Evolutionary conservation across 2,113 vertebrate species (phyloP).

Genomic region (Hassar affinis): DNA sequence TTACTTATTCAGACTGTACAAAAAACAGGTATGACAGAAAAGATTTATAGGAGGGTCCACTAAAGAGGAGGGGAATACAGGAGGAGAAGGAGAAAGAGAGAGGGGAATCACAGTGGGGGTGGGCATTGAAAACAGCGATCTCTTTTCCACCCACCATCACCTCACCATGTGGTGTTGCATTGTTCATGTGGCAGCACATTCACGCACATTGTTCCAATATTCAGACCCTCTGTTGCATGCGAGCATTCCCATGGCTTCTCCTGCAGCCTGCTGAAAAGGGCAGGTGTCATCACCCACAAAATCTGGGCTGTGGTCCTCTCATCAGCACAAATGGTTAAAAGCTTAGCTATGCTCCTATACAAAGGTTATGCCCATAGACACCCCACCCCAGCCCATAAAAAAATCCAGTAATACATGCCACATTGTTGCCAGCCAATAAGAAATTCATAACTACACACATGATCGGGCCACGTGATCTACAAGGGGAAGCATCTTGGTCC

Average conservation of each 20-base stretch:
- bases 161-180: conserved; percentile 49
- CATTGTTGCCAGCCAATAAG: conserved; percentile 60
- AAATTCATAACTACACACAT: conserved; percentile 59
- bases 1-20: conserved; percentile 20
- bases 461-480: conserved; percentile 68
- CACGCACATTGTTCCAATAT: conserved; percentile 44
- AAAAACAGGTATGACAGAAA: conserved; percentile 30
- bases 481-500: conserved; percentile 62
- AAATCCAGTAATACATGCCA: conserved; percentile 41
- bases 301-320: conserved; percentile 34
- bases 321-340: conserved; percentile 22
- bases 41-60: conserved; percentile 18
- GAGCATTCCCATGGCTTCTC: conserved; percentile 49
- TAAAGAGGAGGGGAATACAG: conserved; percentile 16
- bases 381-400: conserved; percentile 3
- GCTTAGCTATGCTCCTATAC: conserved; percentile 38
- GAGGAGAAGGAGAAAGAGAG: background rate
- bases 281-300: conserved; percentile 54
- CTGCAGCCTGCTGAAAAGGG: conserved; percentile 45
- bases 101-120: conserved; percentile 36
- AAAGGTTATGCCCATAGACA: conserved; percentile 34
- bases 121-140: conserved; percentile 40
- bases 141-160: conserved; percentile 40
- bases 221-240: conserved; percentile 43
- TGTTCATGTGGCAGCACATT: conserved; percentile 51